Percentiles rank a stretch among this genome's conserved stretches.
Conservation (phyloP, 2,113 vertebrate species). For the Leptosomus discolor region DNA sequence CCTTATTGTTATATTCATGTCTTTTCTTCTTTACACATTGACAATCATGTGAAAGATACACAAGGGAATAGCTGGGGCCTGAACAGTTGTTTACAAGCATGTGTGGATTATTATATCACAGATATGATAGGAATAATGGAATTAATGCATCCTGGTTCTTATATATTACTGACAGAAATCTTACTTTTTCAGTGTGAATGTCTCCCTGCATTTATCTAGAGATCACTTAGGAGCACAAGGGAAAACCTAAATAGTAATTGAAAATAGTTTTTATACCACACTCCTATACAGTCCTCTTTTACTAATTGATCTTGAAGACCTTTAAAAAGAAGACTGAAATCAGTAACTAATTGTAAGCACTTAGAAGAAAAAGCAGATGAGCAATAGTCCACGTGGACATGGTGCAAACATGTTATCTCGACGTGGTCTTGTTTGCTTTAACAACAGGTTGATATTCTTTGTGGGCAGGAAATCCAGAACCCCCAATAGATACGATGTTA, state of each 20-base stretch:
- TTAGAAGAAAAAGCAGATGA: background rate
- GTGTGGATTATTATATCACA: background rate
- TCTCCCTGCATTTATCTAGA: background rate
- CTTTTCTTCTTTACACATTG: background rate
- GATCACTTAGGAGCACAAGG: background rate
- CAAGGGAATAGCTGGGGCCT: background rate
- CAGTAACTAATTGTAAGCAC: background rate
- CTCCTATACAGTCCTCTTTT: background rate
- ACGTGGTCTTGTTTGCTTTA: background rate
- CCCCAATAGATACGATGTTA: background rate
- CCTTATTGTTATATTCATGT: background rate
- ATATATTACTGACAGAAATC: background rate
- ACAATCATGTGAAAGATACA: background rate
- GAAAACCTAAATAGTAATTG: background rate
- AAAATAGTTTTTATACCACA: background rate
- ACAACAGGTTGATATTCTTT: background rate
- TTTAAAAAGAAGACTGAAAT: background rate
- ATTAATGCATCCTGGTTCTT: background rate
- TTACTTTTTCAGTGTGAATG: background rate
- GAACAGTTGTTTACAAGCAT: background rate
- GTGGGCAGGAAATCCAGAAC: background rate
- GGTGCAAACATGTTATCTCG: background rate
- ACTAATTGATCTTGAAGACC: background rate
- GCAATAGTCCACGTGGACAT: background rate
- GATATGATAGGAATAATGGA: background rate